A percentile compares a stretch with the other conserved stretches of the same genome.
Conservation (phyloP, 2,888 invertebrate species). For the Idaea biselata region DNA sequence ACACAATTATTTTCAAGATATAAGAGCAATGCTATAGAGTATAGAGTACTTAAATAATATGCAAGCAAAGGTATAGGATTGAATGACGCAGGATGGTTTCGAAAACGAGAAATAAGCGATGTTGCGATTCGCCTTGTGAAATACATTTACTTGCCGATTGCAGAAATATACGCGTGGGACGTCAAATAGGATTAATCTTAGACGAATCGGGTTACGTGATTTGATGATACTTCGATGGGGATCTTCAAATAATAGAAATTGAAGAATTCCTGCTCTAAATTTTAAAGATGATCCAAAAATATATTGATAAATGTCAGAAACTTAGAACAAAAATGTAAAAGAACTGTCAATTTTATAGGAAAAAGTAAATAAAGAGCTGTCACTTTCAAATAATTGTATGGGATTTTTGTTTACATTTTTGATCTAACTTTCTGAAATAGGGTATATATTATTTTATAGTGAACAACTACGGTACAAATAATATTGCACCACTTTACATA, state of each 20-base stretch:
- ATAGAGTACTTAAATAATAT: conserved; percentile 23
- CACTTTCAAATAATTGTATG: too few species aligned
- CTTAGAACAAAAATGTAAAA: too few species aligned
- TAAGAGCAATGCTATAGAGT: conserved; percentile 35
- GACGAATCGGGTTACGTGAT: conserved; percentile 46
- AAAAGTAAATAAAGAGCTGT: too few species aligned
- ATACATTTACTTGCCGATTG: conserved; percentile 70
- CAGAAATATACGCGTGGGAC: conserved; percentile 71
- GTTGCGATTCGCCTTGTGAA: conserved; percentile 77
- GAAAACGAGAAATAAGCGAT: conserved; percentile 78
- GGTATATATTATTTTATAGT: too few species aligned
- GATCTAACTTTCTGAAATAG: too few species aligned
- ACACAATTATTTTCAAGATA: conserved; percentile 25
- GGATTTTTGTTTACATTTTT: too few species aligned
- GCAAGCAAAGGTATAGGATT: conserved; percentile 60
- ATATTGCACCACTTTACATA: background rate
- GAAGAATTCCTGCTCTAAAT: background rate
- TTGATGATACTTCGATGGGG: background rate
- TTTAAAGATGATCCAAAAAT: background rate
- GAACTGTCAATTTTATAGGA: too few species aligned
- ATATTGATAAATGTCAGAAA: too few species aligned
- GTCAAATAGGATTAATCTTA: conserved; percentile 71
- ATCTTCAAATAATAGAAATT: background rate
- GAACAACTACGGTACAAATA: background rate
- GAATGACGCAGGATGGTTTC: conserved; percentile 76